Evolutionary conservation across 37 sponge, comb jelly and placozoan genomes (phyloP).

Genomic region (Diacarnus erythraeanus): DNA sequence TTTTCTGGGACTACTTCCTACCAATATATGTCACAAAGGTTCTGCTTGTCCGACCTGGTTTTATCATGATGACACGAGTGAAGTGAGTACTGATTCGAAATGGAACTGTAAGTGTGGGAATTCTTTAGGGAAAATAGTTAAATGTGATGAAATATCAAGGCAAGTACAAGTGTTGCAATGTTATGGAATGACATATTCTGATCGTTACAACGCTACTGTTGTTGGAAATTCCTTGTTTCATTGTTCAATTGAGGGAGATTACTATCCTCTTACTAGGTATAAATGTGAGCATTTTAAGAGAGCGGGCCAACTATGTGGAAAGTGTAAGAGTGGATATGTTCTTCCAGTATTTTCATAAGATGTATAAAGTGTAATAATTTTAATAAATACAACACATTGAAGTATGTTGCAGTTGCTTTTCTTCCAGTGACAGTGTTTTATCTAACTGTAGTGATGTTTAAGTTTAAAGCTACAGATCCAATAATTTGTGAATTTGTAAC

Average conservation of each 20-base stretch:
- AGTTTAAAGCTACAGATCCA: too few species aligned
- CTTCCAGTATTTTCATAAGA: neutral
- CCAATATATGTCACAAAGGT: too few species aligned
- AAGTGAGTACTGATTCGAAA: too few species aligned
- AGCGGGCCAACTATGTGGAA: neutral
- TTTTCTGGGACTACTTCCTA: too few species aligned
- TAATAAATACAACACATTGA: neutral
- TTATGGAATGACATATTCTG: slow-evolving; percentile 8
- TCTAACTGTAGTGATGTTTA: neutral
- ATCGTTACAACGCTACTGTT: neutral
- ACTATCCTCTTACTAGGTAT: too few species aligned
- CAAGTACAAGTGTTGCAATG: neutral
- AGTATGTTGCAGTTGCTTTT: slow-evolving; percentile 1
- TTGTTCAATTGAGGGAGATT: too few species aligned
- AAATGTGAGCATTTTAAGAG: neutral
- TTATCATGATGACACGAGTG: too few species aligned
- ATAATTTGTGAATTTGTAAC: neutral
- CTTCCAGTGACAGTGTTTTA: slow-evolving; percentile 5
- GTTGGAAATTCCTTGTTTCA: slow-evolving; percentile 12
- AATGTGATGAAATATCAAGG: neutral
- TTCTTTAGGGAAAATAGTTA: too few species aligned
- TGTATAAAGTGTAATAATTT: neutral
- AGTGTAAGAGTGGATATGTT: neutral
- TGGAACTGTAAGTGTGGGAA: too few species aligned
- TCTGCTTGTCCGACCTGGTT: too few species aligned